phyloP scores from a whole-genome alignment of 2,797 vertebrate genomes.

The Pangasius mekongensis region DNA sequence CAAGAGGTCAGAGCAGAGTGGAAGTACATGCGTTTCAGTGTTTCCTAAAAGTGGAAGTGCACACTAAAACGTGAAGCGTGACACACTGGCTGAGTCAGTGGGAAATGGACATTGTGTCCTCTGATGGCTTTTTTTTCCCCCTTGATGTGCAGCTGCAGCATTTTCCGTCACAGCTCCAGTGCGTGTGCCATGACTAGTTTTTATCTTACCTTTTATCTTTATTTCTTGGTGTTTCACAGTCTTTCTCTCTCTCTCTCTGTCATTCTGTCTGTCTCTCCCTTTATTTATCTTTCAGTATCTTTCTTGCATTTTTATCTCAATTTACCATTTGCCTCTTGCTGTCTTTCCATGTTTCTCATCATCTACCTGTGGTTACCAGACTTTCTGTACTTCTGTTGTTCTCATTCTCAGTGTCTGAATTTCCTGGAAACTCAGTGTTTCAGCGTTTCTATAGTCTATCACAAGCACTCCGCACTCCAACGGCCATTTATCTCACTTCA shows the following conservation, averaged over 20 bases:
- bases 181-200: not conserved
- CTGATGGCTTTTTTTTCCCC: not conserved
- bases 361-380: not conserved
- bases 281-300: not conserved
- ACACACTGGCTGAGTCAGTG: slow-evolving; percentile 12
- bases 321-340: not conserved
- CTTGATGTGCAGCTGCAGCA: slow-evolving; percentile 1
- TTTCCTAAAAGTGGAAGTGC: not conserved
- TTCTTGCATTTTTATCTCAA: not conserved
- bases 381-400: not conserved
- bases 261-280: not conserved
- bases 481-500: not conserved
- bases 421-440: not conserved
- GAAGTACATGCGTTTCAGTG: not conserved
- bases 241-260: not conserved
- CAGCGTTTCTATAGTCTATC: not conserved
- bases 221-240: no score
- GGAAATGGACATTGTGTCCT: not conserved
- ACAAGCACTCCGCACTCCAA: not conserved
- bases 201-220: not conserved
- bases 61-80: not conserved
- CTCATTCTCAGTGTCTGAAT: not conserved
- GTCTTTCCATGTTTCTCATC: not conserved
- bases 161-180: not conserved
- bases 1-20: not conserved